Conservation (phyloP, 2,797 vertebrate species). For the Pachyuromys duprasi region DNA sequence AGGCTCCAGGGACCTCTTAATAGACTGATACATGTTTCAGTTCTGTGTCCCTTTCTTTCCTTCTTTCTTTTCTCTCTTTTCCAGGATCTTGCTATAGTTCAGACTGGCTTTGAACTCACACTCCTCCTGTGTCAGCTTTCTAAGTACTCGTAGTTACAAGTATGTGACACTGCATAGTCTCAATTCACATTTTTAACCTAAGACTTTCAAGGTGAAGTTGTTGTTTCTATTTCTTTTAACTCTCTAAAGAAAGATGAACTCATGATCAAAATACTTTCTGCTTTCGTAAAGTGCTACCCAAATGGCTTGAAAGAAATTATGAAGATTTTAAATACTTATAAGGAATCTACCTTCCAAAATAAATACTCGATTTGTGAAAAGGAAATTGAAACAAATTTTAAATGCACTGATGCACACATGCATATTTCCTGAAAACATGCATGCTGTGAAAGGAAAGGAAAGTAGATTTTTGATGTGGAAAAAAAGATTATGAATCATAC, state of each 20-base stretch:
- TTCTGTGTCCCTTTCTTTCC: background rate
- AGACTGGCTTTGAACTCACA: background rate
- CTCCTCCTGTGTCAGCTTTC: background rate
- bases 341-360: background rate
- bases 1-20: background rate
- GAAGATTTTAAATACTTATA: background rate
- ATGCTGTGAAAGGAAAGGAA: constrained; percentile 16
- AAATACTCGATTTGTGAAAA: background rate
- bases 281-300: background rate
- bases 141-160: background rate
- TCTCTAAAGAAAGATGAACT: background rate
- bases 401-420: background rate
- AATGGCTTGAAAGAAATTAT: background rate
- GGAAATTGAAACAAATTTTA: background rate
- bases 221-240: constrained; percentile 47
- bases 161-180: background rate
- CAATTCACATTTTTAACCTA: background rate
- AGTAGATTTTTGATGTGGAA: constrained; percentile 28
- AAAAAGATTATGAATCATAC: constrained; percentile 1
- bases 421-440: background rate
- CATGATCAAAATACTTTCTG: background rate
- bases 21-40: background rate
- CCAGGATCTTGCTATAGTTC: background rate
- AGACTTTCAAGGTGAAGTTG: constrained; percentile 10
- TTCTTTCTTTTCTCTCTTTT: background rate